A percentile compares a stretch with the other conserved stretches of the same genome.
These are phyloP conservation scores for Brenthis daphne DNA, from an alignment of 2,888 invertebrate genomes.

Conservation along the genomic window DNA sequence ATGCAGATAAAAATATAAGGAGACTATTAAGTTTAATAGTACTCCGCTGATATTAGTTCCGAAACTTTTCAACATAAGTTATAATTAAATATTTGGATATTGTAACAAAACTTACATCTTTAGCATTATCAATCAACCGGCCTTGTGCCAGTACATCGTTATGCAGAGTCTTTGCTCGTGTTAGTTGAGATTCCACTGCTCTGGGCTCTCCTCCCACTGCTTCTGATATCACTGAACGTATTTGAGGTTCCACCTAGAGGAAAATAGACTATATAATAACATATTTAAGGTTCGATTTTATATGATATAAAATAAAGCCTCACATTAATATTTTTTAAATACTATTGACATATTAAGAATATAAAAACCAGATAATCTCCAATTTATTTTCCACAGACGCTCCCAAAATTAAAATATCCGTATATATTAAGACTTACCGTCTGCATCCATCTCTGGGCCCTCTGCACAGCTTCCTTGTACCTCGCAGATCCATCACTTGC, in stretches of 20 bases:
- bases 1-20: no score
- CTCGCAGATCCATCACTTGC: constrained; percentile 83
- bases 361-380: no score
- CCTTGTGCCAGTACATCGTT: constrained; percentile 94
- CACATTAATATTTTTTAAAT: no score
- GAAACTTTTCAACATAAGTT: no score
- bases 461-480: constrained; percentile 91
- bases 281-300: background rate
- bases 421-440: constrained; percentile 75
- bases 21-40: no score
- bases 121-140: constrained; percentile 91
- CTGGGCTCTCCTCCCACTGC: constrained; percentile 93
- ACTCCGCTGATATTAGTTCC: no score
- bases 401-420: no score
- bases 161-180: constrained; percentile 91
- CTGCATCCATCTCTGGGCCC: constrained; percentile 89
- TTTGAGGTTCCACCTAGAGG: constrained; percentile 86
- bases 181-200: constrained; percentile 93
- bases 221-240: constrained; percentile 89
- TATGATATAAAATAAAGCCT: background rate
- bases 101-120: constrained; percentile 76
- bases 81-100: no score
- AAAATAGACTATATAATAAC: background rate
- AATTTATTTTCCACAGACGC: no score
- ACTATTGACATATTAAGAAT: no score